These are phyloP conservation scores for Drosophila santomea DNA, from an alignment of 1,140 invertebrate genomes.

Conservation along the genomic window DNA sequence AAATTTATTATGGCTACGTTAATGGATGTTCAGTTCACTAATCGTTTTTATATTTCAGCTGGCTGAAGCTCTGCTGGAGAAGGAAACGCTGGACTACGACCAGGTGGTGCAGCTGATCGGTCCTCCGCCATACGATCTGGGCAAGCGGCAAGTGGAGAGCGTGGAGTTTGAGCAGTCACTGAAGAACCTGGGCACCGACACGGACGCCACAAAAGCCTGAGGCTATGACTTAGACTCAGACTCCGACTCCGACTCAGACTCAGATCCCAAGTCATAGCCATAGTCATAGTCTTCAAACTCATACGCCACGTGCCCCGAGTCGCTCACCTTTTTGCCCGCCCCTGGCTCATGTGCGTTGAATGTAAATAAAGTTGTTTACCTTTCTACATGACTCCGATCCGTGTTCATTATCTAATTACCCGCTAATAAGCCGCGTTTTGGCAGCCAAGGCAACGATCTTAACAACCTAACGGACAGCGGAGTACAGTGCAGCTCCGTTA, in stretches of 20 bases:
- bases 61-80: constrained; percentile 93
- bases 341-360: constrained; percentile 61
- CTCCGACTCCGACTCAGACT: background rate
- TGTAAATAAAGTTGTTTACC: constrained; percentile 81
- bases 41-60: constrained; percentile 88
- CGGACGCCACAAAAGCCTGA: constrained; percentile 31
- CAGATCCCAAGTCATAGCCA: background rate
- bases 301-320: constrained; percentile 11
- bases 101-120: constrained; percentile 96
- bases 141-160: constrained; percentile 91
- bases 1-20: too few species aligned
- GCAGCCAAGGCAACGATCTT: constrained; percentile 6
- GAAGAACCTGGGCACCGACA: constrained; percentile 76
- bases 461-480: constrained; percentile 4
- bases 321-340: constrained; percentile 14
- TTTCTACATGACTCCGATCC: constrained; percentile 54
- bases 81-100: constrained; percentile 96
- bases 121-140: constrained; percentile 92
- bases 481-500: background rate
- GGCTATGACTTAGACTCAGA: background rate
- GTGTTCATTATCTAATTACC: constrained; percentile 26
- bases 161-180: constrained; percentile 91
- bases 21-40: background rate
- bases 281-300: constrained; percentile 7
- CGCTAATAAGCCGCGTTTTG: constrained; percentile 13